phyloP scores from a whole-genome alignment of 2,797 vertebrate genomes.

The Typhlichthys subterraneus region DNA sequence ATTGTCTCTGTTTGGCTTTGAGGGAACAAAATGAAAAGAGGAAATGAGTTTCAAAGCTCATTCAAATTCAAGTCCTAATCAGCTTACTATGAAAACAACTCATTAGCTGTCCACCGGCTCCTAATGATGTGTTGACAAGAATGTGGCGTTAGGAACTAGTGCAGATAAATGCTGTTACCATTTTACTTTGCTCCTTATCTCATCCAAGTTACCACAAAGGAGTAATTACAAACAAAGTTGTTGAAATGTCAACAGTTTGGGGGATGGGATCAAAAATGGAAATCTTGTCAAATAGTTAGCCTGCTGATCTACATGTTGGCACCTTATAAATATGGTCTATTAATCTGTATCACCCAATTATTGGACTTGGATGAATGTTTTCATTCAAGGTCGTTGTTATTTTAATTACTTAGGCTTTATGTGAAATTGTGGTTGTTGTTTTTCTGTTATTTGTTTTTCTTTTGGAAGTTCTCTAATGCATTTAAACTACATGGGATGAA shows the following conservation, averaged over 20 bases:
- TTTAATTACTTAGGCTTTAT: slow-evolving; percentile 25
- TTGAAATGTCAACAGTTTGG: slow-evolving; percentile 58
- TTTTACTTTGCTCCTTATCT: slow-evolving; percentile 71
- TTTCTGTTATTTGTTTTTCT: too few relatives aligned
- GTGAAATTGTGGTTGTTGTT: neutral
- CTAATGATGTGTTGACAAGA: slow-evolving; percentile 86
- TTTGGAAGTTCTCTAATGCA: slow-evolving; percentile 24
- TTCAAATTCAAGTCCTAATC: slow-evolving; percentile 73
- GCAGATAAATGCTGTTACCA: slow-evolving; percentile 65
- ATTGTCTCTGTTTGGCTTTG: slow-evolving; percentile 59
- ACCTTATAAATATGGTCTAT: slow-evolving; percentile 8
- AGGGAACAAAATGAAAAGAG: slow-evolving; percentile 46
- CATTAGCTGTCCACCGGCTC: slow-evolving; percentile 66
- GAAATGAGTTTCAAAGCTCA: slow-evolving; percentile 65
- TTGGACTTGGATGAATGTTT: slow-evolving; percentile 20
- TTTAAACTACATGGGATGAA: slow-evolving; percentile 21
- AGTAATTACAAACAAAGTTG: slow-evolving; percentile 69
- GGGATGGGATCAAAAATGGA: slow-evolving; percentile 26
- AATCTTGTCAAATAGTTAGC: slow-evolving; percentile 13
- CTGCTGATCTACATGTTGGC: neutral
- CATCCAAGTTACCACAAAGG: slow-evolving; percentile 61
- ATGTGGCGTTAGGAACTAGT: slow-evolving; percentile 66
- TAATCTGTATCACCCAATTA: slow-evolving; percentile 1
- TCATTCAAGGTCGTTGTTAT: slow-evolving; percentile 45
- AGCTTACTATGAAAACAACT: slow-evolving; percentile 73